These are phyloP conservation scores for Oenanthe oenanthe DNA, from an alignment of 2,113 vertebrate species.

Conservation along the genomic window DNA sequence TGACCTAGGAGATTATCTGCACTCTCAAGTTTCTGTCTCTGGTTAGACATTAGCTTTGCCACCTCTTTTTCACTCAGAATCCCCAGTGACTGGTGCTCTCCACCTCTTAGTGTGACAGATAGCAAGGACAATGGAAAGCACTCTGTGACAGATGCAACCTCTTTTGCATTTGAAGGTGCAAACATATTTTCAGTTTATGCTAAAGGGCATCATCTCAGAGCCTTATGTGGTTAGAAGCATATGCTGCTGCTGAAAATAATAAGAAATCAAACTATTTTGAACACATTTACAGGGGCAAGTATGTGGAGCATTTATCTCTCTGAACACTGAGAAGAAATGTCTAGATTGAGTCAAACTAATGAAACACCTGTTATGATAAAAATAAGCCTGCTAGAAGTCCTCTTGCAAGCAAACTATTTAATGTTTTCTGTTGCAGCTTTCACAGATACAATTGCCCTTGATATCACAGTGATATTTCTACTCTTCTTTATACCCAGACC, in stretches of 20 bases:
- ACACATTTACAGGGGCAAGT: background rate
- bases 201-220: background rate
- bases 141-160: constrained; percentile 31
- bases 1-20: background rate
- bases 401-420: background rate
- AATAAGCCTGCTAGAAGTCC: background rate
- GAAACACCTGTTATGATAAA: background rate
- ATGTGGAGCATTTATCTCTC: background rate
- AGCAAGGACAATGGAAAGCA: constrained; percentile 9
- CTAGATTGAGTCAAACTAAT: background rate
- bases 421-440: constrained; percentile 42
- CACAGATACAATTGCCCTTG: constrained; percentile 32
- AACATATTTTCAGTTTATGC: constrained; percentile 20
- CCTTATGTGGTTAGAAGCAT: background rate
- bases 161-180: constrained; percentile 3
- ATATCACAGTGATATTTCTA: constrained; percentile 57
- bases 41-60: background rate
- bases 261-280: background rate
- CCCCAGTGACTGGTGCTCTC: background rate
- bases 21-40: background rate
- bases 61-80: constrained; percentile 1
- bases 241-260: constrained; percentile 17
- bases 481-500: constrained; percentile 42
- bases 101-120: constrained; percentile 15
- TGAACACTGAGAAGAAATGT: background rate